Conservation (phyloP, 2,797 vertebrate species). For the Pipistrellus pipistrellus region DNA sequence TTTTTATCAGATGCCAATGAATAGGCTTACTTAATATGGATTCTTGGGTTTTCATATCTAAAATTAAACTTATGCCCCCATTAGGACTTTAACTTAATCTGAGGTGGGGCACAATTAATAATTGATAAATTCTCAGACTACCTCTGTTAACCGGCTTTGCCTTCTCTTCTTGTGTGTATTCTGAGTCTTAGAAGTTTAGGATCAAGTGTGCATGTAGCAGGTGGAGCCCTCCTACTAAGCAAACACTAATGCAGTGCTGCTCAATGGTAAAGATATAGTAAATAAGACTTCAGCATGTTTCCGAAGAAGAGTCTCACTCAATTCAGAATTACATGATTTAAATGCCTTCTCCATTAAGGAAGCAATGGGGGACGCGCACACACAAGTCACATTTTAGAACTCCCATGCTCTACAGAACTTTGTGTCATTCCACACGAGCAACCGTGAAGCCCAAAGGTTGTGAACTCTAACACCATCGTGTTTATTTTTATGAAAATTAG, state of each 20-base stretch:
- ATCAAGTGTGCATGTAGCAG: background rate
- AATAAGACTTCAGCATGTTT: slow-evolving; percentile 13
- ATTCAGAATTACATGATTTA: background rate
- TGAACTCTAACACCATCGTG: slow-evolving; percentile 25
- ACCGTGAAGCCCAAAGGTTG: background rate
- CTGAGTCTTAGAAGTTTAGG: background rate
- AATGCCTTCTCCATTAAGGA: background rate
- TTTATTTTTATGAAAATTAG: slow-evolving; percentile 72
- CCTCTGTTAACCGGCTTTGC: background rate
- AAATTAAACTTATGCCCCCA: background rate
- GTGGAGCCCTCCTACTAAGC: background rate
- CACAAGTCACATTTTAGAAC: background rate
- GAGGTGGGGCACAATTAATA: background rate
- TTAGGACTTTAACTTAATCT: background rate
- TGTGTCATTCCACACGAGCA: background rate
- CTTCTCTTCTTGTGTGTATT: background rate
- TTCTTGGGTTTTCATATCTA: slow-evolving; percentile 1
- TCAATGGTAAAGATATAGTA: background rate
- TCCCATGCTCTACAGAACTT: background rate
- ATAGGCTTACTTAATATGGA: background rate
- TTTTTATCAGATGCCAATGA: background rate
- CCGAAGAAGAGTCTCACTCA: background rate
- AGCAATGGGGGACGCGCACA: background rate
- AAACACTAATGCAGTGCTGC: background rate
- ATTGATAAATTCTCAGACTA: background rate